Percentiles rank a stretch among this genome's conserved stretches.
These are phyloP conservation scores for Tigriopus californicus DNA, from an alignment of 2,888 invertebrate genomes.

Conservation along the genomic window DNA sequence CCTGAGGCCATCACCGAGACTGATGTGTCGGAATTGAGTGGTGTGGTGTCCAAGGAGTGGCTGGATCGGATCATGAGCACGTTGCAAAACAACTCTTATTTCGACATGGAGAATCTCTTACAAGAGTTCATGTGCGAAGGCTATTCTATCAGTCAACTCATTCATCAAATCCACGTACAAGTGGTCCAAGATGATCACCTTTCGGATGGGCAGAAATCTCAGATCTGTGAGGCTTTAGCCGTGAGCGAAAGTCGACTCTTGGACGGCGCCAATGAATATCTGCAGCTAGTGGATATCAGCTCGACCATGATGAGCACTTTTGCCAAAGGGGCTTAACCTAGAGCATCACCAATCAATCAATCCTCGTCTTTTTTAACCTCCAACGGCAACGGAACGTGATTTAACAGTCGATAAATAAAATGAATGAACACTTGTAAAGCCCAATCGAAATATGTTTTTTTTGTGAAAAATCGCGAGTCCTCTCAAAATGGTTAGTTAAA, in stretches of 20 bases:
- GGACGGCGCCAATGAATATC: slow-evolving; percentile 79
- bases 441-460: too few species aligned
- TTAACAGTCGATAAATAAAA: too few species aligned
- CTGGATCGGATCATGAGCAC: slow-evolving; percentile 44
- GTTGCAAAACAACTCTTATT: slow-evolving; percentile 49
- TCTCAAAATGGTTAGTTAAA: too few species aligned
- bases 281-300: slow-evolving; percentile 67
- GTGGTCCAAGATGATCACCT: slow-evolving; percentile 45
- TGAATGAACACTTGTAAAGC: too few species aligned
- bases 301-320: slow-evolving; percentile 41
- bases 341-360: too few species aligned
- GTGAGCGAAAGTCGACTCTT: slow-evolving; percentile 59
- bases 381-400: too few species aligned
- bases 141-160: slow-evolving; percentile 14
- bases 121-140: slow-evolving; percentile 56
- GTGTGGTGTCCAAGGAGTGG: slow-evolving; percentile 52
- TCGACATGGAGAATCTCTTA: slow-evolving; percentile 52
- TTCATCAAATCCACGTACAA: slow-evolving; percentile 62
- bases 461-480: too few species aligned
- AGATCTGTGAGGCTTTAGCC: slow-evolving; percentile 66
- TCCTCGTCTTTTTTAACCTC: too few species aligned
- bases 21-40: slow-evolving; percentile 66
- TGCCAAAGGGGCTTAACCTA: background rate
- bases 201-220: slow-evolving; percentile 60
- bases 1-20: slow-evolving; percentile 26